Evolutionary conservation across 2,797 vertebrate genomes (phyloP).

Genomic region (Sebastes jordani): DNA sequence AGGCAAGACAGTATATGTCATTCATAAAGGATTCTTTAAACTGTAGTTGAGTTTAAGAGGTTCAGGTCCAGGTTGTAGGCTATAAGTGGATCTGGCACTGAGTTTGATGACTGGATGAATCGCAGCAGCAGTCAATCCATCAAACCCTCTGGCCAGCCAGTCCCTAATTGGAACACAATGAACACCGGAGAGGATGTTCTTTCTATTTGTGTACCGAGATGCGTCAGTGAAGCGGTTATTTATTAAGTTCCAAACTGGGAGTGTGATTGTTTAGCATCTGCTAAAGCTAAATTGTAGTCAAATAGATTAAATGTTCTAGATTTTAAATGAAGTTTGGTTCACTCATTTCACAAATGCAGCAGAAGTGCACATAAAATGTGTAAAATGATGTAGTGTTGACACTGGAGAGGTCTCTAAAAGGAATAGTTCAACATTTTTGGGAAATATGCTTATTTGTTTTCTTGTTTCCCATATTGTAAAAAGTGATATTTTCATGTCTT

Average conservation of each 20-base stretch:
- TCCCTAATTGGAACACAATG: constrained; percentile 49
- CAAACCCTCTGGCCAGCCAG: constrained; percentile 32
- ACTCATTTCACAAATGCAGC: neutral
- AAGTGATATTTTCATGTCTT: no score
- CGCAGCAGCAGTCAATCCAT: constrained; percentile 55
- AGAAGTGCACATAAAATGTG: neutral
- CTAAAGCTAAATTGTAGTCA: neutral
- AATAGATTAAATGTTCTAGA: neutral
- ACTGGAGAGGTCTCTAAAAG: neutral
- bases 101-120: constrained; percentile 53
- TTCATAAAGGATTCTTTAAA: neutral
- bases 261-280: neutral
- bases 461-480: no score
- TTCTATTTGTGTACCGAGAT: constrained; percentile 57
- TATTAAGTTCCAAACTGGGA: constrained; percentile 14
- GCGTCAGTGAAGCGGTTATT: constrained; percentile 20
- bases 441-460: neutral
- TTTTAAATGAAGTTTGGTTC: neutral
- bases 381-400: neutral
- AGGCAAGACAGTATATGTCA: neutral
- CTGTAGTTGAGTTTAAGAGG: constrained; percentile 40
- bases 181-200: constrained; percentile 61
- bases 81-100: constrained; percentile 57
- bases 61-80: constrained; percentile 45
- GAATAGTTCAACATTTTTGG: neutral